Base-by-base conservation (phyloP, 2,113 vertebrate species). In the Cavia porcellus region DNA sequence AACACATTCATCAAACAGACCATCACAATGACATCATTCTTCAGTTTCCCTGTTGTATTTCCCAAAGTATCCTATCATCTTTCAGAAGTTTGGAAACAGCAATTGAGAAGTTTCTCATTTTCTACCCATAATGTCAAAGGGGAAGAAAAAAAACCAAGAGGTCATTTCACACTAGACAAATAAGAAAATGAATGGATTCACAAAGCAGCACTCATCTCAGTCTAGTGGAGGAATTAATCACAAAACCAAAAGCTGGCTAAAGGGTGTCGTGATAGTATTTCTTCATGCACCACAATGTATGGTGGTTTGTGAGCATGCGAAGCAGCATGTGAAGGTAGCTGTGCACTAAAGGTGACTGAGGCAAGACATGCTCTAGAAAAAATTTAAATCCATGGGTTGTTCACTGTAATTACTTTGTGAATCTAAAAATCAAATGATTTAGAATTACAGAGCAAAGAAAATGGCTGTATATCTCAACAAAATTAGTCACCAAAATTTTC, bases 351-450 rank as follows among this genome's bases (percentile, higher is more conserved):
- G 20, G 35, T 91, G 24, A 82, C 0, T 70, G 7, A 81, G 20
- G 25, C 19, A 42, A 92, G 82, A 75, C 7, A 32, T 45, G 61
- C 50, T 61, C 13, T 22, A 87, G 55, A 42, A 50, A 24, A 5
- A 42, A 70, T 89, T 4, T 12, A 75, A 92, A 72, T 38, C 79
- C 30, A 74, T 80, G 28, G 38, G 19, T 52, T 68, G 24, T 50
- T 87, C 35, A 90, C 55, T 85, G 24, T 47, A 72, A n/a, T 57
- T 22, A 80, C 24, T 25, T 84, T 92, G 47, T 50, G 90, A 82
- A 86, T 45, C 28, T n/a, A 84, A 93, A 86, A 92, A 64, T 19
- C 32, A 93, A 84, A 91, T 61, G 22, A 35, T 92, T 92, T 59
- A n/a, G 84, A 92, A 94, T 52, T 89, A 80, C 14, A 28, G 30